Base-by-base conservation (phyloP, 2,888 invertebrate genomes). In the Actias luna region DNA sequence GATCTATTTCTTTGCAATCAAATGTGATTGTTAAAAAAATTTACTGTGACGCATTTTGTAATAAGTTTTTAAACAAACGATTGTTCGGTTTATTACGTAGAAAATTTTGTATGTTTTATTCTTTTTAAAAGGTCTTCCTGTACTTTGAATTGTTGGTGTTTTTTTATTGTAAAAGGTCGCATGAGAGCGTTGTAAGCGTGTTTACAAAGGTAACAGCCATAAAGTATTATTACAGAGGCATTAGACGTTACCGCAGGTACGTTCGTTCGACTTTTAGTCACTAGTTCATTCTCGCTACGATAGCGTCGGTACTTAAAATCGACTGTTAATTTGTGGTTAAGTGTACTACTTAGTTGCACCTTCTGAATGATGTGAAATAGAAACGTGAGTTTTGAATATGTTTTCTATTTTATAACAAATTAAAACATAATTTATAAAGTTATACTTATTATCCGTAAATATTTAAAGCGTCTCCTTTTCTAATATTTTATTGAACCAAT, bases 121-220 rank as follows among this genome's bases (percentile, higher is more conserved):
- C 73, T 77, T 81, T 81, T 71, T 76, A 82, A 83, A 76, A 72
- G 73, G 75, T 55, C 55, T 79, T 73, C 73, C 80, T 74, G 83
- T 80, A 82, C 81, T 78, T 77, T 82, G 87, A 87, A 89, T 88
- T 86, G 89, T 89, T 77, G n/a, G 80, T 80, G 85, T 86, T 86
- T 87, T 86, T 87, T 88, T 83, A 78, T 71, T 71, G 68, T 73
- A 73, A 76, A 77, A 79, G 75, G 77, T 78, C 80, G 75, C 72
- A 78, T 81, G 83, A 84, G 80, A 84, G 80, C 82, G 78, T 85
- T 87, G 86, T 85, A 85, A 82, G 82, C 85, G 80, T 88, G 87
- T 90, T 89, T 88, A 88, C 85, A 87, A 85, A 86, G 87, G 88
- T 88, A 88, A 85, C 83, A 83, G 87, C 86, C 87, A 86, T 92